Percentiles rank a stretch among this genome's conserved stretches.
phyloP scores from a whole-genome alignment of 2,797 vertebrate genomes.

The Xerus rutilus region DNA sequence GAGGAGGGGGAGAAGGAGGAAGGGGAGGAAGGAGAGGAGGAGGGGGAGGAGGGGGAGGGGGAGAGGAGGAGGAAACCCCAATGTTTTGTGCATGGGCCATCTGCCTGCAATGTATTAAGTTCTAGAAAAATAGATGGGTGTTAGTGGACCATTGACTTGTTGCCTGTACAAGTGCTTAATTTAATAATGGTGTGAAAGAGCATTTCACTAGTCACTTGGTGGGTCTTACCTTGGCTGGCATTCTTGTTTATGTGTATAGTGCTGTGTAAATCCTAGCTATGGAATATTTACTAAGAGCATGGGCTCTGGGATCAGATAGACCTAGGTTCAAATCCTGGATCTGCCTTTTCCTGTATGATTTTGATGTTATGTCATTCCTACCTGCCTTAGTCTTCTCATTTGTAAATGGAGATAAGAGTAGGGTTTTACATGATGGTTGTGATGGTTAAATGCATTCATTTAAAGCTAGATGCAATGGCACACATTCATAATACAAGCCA shows the following conservation, averaged over 20 bases:
- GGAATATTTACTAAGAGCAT: neutral
- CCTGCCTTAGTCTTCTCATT: neutral
- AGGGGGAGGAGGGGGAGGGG: neutral
- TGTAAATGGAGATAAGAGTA: neutral
- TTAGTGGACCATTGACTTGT: neutral
- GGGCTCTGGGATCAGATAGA: neutral
- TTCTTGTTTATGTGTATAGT: neutral
- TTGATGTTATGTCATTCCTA: neutral
- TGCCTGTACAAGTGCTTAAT: neutral
- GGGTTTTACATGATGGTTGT: neutral
- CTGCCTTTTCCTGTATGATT: neutral
- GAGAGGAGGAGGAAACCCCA: accelerated
- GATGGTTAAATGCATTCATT: neutral
- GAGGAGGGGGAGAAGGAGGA: accelerated
- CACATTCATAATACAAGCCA: too few relatives aligned
- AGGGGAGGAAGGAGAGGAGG: neutral
- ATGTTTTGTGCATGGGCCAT: neutral
- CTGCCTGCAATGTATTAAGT: neutral
- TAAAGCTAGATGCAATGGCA: too few relatives aligned
- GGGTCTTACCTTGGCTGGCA: neutral
- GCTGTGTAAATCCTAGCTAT: neutral
- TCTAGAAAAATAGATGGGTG: neutral
- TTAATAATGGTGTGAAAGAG: neutral
- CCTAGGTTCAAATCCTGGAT: neutral
- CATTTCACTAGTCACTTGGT: neutral